Evolutionary conservation across 2,888 invertebrate species (phyloP).

Genomic region (Drosophila siamana): DNA sequence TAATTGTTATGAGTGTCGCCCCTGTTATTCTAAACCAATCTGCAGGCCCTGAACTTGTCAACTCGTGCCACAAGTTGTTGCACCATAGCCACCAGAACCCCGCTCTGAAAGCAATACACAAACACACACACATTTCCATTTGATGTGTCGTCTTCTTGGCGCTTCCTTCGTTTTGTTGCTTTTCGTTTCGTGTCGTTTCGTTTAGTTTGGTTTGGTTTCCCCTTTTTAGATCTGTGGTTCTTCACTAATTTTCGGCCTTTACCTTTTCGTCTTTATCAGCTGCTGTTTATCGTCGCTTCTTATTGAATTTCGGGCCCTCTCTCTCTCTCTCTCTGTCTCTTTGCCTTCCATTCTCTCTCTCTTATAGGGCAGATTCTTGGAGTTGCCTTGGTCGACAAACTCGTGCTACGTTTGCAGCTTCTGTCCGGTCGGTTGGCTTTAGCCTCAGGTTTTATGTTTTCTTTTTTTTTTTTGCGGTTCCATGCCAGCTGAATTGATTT

Average conservation of each 20-base stretch:
- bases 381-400: conserved; percentile 45
- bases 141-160: conserved; percentile 28
- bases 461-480: conserved; percentile 28
- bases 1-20: conserved; percentile 56
- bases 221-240: conserved; percentile 25
- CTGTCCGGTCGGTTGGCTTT: conserved; percentile 21
- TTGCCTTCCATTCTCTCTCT: conserved; percentile 11
- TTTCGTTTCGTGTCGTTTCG: conserved; percentile 20
- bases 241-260: conserved; percentile 69
- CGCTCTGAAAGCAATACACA: no score
- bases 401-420: conserved; percentile 66
- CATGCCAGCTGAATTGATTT: conserved; percentile 66
- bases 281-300: conserved; percentile 74
- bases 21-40: conserved; percentile 13
- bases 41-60: conserved; percentile 60
- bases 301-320: conserved; percentile 67
- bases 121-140: conserved; percentile 25
- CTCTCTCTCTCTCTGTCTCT: not conserved
- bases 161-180: conserved; percentile 33
- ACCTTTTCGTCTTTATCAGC: conserved; percentile 75
- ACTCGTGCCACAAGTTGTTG: conserved; percentile 79
- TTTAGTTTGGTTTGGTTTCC: conserved; percentile 14
- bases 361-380: conserved; percentile 23
- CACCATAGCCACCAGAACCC: conserved; percentile 20
- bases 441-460: conserved; percentile 18